A percentile compares a stretch with the other conserved stretches of the same genome.
Conservation (phyloP, 2,113 vertebrate genomes). For the Panthera tigris region DNA sequence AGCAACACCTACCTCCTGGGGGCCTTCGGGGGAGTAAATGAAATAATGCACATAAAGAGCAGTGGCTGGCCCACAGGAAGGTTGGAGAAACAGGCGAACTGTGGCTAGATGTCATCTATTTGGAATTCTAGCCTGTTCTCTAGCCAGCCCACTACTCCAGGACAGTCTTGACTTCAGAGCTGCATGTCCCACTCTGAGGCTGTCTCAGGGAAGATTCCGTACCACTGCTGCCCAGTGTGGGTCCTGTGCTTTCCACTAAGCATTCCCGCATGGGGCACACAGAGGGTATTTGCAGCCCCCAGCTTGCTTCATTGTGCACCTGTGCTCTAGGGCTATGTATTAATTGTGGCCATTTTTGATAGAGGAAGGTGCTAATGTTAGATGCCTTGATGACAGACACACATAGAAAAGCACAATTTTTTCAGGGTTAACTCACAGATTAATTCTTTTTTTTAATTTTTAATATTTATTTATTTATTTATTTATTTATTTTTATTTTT, state of each 20-base stretch:
- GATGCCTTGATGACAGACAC: background rate
- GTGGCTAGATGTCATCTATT: background rate
- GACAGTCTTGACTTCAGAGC: background rate
- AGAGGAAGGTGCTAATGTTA: background rate
- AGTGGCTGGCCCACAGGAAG: background rate
- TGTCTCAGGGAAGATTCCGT: background rate
- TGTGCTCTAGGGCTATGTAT: background rate
- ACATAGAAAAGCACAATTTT: background rate
- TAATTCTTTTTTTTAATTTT: background rate
- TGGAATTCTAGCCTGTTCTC: background rate
- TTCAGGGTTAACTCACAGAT: background rate
- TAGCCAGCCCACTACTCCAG: background rate
- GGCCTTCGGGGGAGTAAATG: background rate
- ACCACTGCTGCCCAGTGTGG: background rate
- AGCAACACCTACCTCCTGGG: background rate
- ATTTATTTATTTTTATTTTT: no score
- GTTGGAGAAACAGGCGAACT: background rate
- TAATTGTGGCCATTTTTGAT: background rate
- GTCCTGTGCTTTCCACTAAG: background rate
- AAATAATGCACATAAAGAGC: background rate
- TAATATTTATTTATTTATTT: no score
- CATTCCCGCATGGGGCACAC: accelerated
- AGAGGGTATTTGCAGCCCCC: accelerated
- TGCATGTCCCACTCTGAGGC: background rate
- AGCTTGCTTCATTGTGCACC: background rate